Evolutionary conservation across 2,113 vertebrate genomes (phyloP).

Genomic region (Aegypius monachus): DNA sequence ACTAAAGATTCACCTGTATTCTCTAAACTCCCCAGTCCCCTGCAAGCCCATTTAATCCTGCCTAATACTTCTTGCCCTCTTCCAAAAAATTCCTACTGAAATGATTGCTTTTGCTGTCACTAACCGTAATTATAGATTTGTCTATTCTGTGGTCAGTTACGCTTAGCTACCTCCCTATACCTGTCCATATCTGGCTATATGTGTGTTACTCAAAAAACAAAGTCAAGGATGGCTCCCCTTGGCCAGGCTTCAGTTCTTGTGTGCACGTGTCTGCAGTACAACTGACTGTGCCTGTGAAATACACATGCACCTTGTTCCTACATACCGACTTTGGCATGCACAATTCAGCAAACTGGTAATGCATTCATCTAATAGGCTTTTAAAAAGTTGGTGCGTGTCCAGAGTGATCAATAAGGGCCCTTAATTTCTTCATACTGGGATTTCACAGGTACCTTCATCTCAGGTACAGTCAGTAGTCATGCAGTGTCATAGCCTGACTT

Average conservation of each 20-base stretch:
- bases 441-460: not conserved
- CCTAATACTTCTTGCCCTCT: not conserved
- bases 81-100: not conserved
- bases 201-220: not conserved
- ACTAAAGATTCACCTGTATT: not conserved
- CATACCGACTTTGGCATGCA: not conserved
- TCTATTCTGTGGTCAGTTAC: constrained; percentile 24
- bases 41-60: not conserved
- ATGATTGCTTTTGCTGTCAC: not conserved
- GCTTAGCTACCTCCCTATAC: constrained; percentile 29
- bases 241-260: constrained; percentile 14
- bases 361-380: not conserved
- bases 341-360: not conserved
- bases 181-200: not conserved
- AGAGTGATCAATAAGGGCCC: not conserved
- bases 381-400: not conserved
- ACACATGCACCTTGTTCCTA: not conserved
- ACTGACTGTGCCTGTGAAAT: constrained; percentile 26
- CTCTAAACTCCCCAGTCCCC: not conserved
- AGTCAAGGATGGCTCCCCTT: constrained; percentile 6
- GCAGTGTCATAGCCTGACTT: not conserved
- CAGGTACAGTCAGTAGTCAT: constrained; percentile 11
- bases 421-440: not conserved
- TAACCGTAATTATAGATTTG: not conserved
- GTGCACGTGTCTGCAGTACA: not conserved